phyloP scores from a whole-genome alignment of 2,888 invertebrate genomes.

The Sphecodes monilicornis region DNA sequence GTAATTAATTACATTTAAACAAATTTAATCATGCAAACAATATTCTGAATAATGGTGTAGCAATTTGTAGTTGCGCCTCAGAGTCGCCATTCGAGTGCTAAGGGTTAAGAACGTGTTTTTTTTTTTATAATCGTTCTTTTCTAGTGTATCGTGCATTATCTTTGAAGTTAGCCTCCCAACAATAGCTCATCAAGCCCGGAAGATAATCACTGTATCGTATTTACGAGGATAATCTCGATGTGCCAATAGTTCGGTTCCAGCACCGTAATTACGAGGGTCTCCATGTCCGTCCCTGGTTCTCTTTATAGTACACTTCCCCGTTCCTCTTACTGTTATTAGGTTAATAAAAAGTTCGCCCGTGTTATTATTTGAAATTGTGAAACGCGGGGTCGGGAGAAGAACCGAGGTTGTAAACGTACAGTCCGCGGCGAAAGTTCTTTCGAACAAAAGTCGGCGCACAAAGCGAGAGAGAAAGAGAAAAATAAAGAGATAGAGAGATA shows the following conservation, averaged over 20 bases:
- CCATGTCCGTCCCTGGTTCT: background rate
- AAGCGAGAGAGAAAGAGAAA: background rate
- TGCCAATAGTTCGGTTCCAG: background rate
- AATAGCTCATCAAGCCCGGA: background rate
- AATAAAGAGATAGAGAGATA: background rate
- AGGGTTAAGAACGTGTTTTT: background rate
- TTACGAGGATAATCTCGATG: slow-evolving; percentile 2
- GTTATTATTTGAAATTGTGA: slow-evolving; percentile 49
- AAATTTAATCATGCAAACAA: no score
- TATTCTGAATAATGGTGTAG: no score
- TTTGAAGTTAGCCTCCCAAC: background rate
- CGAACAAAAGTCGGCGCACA: background rate
- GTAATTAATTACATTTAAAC: no score
- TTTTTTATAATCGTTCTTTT: background rate
- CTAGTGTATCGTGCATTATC: background rate
- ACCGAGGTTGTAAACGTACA: slow-evolving; percentile 44
- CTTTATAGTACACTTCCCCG: background rate
- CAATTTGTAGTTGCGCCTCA: no score
- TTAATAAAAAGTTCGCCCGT: slow-evolving; percentile 39
- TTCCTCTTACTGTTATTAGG: slow-evolving; percentile 23
- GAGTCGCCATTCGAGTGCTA: no score
- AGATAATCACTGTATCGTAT: background rate
- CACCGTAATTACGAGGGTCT: background rate
- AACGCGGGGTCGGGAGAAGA: background rate
- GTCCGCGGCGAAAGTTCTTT: slow-evolving; percentile 30